phyloP scores from a whole-genome alignment of 2,888 invertebrate species.

The Embidobia sp. region DNA sequence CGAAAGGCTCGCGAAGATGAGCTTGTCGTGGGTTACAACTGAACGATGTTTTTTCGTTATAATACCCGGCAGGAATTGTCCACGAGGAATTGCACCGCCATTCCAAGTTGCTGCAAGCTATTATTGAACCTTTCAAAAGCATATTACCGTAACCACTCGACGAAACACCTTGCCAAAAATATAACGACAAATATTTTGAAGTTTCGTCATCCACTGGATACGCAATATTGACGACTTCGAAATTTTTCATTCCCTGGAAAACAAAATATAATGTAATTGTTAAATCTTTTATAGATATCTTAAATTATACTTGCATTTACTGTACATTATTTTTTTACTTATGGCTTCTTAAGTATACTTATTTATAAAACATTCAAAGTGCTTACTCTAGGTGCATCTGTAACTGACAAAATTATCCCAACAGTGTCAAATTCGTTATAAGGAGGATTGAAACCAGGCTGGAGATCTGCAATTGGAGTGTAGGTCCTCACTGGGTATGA shows the following conservation, averaged over 20 bases:
- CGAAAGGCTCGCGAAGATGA: conserved; percentile 82
- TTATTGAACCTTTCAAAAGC: conserved; percentile 83
- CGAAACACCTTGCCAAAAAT: conserved; percentile 81
- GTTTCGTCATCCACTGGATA: conserved; percentile 66
- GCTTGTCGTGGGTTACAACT: conserved; percentile 84
- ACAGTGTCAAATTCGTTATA: conserved; percentile 89
- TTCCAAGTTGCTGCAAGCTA: conserved; percentile 86
- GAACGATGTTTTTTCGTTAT: conserved; percentile 85
- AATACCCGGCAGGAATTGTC: conserved; percentile 84
- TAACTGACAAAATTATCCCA: conserved; percentile 85
- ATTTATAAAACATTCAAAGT: too few relatives aligned
- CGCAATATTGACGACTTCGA: conserved; percentile 76
- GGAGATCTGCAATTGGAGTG: conserved; percentile 82
- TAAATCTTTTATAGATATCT: too few relatives aligned
- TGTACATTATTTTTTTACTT: too few relatives aligned
- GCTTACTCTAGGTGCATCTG: conserved; percentile 81
- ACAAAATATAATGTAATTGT: too few relatives aligned
- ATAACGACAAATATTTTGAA: conserved; percentile 80
- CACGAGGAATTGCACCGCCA: conserved; percentile 83
- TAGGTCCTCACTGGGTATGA: conserved; percentile 78
- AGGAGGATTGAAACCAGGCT: conserved; percentile 78
- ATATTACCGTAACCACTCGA: conserved; percentile 83
- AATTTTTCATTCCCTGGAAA: conserved; percentile 78
- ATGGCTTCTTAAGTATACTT: too few relatives aligned
- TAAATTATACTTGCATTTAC: too few relatives aligned